These are phyloP conservation scores for Prostheceraeus crozeri DNA, from an alignment of 2,888 invertebrate genomes.

Conservation along the genomic window DNA sequence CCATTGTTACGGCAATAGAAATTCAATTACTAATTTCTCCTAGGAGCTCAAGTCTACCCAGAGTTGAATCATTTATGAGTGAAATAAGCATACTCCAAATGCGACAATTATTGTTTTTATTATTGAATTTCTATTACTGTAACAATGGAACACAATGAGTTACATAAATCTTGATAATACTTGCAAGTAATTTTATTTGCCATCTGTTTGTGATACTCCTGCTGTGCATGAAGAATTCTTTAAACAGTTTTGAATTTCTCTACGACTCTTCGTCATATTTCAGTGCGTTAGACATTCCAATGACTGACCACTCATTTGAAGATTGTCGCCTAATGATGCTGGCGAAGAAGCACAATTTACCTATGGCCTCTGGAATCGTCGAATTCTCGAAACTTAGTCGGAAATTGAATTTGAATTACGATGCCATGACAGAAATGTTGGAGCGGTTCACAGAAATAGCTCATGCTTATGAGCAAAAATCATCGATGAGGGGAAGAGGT, in stretches of 20 bases:
- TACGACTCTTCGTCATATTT: slow-evolving; percentile 32
- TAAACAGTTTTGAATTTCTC: background rate
- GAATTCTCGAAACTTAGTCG: slow-evolving; percentile 72
- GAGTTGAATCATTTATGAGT: no score
- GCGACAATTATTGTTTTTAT: no score
- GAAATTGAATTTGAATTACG: slow-evolving; percentile 58
- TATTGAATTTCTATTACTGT: no score
- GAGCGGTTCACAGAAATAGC: background rate
- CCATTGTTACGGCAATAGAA: no score
- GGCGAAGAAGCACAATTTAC: slow-evolving; percentile 74
- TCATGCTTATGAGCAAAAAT: background rate
- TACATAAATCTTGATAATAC: no score
- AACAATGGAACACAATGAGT: no score
- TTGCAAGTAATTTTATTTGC: no score
- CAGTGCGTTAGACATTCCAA: slow-evolving; percentile 75
- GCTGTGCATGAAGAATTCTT: background rate
- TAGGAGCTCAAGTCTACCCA: no score
- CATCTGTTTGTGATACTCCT: background rate
- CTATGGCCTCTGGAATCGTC: slow-evolving; percentile 67
- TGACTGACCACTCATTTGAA: slow-evolving; percentile 81
- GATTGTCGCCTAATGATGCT: slow-evolving; percentile 76
- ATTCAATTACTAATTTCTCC: no score
- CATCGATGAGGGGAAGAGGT: no score
- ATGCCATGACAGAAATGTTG: slow-evolving; percentile 5
- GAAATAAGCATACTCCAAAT: no score